Percentiles rank a stretch among this genome's conserved stretches.
phyloP scores from a whole-genome alignment of 2,113 vertebrate species.

The Butorides virescens region DNA sequence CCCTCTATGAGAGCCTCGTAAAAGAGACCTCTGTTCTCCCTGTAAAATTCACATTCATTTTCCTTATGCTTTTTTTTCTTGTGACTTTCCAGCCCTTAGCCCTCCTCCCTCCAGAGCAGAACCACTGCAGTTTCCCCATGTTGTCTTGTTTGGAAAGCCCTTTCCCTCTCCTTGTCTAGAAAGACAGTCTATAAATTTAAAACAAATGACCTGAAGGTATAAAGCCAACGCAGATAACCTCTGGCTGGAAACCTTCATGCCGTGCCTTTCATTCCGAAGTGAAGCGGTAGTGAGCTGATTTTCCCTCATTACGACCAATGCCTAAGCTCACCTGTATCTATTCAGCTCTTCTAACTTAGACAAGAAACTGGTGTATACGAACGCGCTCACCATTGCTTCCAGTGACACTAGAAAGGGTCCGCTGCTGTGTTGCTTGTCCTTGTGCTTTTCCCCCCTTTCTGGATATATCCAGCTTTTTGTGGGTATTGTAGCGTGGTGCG shows the following conservation, averaged over 20 bases:
- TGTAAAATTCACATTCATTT: background rate
- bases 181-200: background rate
- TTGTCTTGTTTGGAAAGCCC: background rate
- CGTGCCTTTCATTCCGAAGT: background rate
- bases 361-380: background rate
- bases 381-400: background rate
- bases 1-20: background rate
- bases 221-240: background rate
- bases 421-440: background rate
- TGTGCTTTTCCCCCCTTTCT: background rate
- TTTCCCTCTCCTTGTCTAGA: background rate
- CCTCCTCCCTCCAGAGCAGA: background rate
- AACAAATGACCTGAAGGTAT: background rate
- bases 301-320: background rate
- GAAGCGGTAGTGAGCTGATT: background rate
- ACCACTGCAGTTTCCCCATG: accelerated
- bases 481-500: accelerated
- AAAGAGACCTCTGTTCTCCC: background rate
- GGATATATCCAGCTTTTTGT: background rate
- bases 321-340: background rate
- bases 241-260: background rate
- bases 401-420: background rate
- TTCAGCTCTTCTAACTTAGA: background rate
- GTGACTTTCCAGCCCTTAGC: background rate
- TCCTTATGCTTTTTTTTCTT: background rate